phyloP scores from a whole-genome alignment of 2,888 invertebrate species.

The Acronicta alni region DNA sequence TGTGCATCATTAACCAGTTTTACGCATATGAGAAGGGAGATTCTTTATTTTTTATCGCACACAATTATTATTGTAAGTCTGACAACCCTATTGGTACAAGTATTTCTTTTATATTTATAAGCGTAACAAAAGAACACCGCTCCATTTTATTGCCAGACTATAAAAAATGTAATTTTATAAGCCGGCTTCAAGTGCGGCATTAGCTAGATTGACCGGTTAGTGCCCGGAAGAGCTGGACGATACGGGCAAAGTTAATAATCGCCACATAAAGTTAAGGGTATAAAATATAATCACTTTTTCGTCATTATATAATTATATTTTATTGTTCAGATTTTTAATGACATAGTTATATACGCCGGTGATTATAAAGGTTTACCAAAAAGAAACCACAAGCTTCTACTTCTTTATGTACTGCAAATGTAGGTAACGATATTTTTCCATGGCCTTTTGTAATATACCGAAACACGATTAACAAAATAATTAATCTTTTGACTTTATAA shows the following conservation, averaged over 20 bases:
- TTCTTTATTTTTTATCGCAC: too few relatives aligned
- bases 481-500: too few relatives aligned
- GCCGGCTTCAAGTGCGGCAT: conserved; percentile 32
- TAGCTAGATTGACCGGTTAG: conserved; percentile 48
- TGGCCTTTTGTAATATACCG: too few relatives aligned
- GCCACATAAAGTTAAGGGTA: conserved; percentile 25
- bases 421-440: too few relatives aligned
- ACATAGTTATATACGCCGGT: not conserved
- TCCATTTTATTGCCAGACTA: conserved; percentile 49
- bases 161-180: conserved; percentile 55
- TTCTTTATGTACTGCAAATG: too few relatives aligned
- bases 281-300: conserved; percentile 30
- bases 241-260: conserved; percentile 40
- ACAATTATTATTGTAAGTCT: not conserved
- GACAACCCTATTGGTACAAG: conserved; percentile 31
- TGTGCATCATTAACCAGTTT: too few relatives aligned
- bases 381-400: not conserved
- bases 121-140: conserved; percentile 52
- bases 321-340: conserved; percentile 1
- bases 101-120: conserved; percentile 52
- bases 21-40: too few relatives aligned
- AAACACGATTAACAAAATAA: too few relatives aligned
- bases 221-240: conserved; percentile 33
- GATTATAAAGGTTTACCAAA: not conserved
- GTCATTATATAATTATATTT: conserved; percentile 40